Percentiles rank a stretch among this genome's conserved stretches.
Evolutionary conservation across 2,113 vertebrate genomes (phyloP).

Genomic region (Ptyas mucosa): DNA sequence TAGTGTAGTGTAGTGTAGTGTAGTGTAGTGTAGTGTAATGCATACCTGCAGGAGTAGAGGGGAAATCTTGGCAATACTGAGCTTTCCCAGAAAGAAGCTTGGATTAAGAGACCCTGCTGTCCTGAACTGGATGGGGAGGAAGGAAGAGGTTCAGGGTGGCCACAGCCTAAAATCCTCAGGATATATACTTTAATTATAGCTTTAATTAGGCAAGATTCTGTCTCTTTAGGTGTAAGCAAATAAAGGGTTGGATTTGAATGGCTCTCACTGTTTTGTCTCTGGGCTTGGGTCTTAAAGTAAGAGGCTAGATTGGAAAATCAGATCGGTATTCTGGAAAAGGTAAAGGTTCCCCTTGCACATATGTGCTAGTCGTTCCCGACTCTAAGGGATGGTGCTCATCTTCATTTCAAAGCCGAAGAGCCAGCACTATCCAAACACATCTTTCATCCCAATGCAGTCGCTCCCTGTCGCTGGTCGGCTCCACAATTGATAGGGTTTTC

Average conservation of each 20-base stretch:
- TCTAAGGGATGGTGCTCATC: no score
- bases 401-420: no score
- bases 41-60: background rate
- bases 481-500: no score
- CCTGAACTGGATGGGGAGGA: background rate
- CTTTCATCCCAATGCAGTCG: no score
- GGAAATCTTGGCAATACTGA: background rate
- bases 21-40: no score
- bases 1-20: no score
- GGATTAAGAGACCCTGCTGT: no score
- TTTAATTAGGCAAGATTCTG: background rate
- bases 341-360: no score
- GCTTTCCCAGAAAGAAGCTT: no score
- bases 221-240: background rate
- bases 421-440: no score
- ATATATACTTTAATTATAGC: background rate
- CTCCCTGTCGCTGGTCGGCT: no score
- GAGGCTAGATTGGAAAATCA: background rate
- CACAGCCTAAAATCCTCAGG: background rate
- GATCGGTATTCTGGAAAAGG: background rate
- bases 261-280: background rate
- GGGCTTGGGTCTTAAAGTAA: background rate
- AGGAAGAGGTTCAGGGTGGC: background rate
- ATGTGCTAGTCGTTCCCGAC: no score
- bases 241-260: background rate